Evolutionary conservation across 2,888 invertebrate species (phyloP).

Genomic region (Anorthoa munda): DNA sequence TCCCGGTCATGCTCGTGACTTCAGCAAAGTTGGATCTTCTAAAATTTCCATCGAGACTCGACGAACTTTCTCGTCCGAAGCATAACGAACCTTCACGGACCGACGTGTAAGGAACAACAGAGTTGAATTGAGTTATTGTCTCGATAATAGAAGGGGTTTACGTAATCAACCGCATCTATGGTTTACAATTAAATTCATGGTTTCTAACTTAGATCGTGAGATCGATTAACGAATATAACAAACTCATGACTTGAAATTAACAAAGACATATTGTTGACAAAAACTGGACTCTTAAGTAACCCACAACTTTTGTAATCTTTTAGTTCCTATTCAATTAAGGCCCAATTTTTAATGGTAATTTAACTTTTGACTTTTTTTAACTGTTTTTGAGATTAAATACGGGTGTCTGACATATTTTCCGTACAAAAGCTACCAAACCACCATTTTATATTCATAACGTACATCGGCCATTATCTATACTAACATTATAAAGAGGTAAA

Average conservation of each 20-base stretch:
- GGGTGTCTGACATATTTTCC: too few species aligned
- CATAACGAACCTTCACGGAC: conserved; percentile 76
- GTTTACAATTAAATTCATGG: too few species aligned
- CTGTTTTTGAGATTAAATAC: too few species aligned
- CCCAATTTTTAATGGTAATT: too few species aligned
- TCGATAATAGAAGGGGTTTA: conserved; percentile 5
- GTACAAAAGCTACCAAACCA: too few species aligned
- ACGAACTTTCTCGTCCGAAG: conserved; percentile 72
- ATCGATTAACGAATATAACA: background rate
- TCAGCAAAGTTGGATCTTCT: conserved; percentile 67
- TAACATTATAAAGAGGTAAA: too few species aligned
- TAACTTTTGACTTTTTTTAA: too few species aligned
- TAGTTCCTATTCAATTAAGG: background rate
- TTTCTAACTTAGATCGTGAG: background rate
- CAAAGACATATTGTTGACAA: background rate
- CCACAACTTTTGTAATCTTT: background rate
- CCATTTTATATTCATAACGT: too few species aligned
- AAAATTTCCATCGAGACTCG: conserved; percentile 69
- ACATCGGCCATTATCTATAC: too few species aligned
- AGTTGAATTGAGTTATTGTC: conserved; percentile 45
- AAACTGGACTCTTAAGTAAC: background rate
- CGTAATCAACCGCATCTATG: too few species aligned
- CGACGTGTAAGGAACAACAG: conserved; percentile 44
- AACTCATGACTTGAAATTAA: background rate
- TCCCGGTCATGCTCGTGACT: conserved; percentile 52